Conservation (phyloP, 2,113 vertebrate genomes). For the Empidonax traillii region DNA sequence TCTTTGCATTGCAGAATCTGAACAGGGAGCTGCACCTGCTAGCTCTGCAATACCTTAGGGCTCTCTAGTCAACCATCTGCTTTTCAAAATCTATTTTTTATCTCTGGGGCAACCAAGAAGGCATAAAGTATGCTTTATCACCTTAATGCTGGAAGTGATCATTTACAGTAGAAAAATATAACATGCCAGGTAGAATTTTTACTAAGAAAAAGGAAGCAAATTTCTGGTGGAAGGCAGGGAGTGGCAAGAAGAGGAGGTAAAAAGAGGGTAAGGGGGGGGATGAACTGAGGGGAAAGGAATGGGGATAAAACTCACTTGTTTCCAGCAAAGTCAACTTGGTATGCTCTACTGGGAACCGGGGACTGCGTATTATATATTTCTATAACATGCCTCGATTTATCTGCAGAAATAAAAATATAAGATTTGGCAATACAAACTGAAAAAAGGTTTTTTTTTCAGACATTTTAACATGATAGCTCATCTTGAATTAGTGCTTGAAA, state of each 20-base stretch:
- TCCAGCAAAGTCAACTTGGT: not conserved
- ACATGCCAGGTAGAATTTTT: not conserved
- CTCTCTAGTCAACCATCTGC: slow-evolving; percentile 39
- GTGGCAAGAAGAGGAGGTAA: not conserved
- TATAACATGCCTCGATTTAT: not conserved
- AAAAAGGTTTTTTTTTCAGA: not conserved
- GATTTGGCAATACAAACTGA: not conserved
- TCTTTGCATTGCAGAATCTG: not conserved
- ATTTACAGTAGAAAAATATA: not conserved
- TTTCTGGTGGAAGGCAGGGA: not conserved
- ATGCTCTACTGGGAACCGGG: not conserved
- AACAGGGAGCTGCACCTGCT: slow-evolving; percentile 33
- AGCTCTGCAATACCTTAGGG: not conserved
- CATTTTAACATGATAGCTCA: not conserved
- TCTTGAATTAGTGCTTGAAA: slow-evolving; percentile 45
- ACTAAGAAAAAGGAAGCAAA: not conserved
- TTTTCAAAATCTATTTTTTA: slow-evolving; percentile 53
- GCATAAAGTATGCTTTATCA: slow-evolving; percentile 30
- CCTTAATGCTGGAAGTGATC: slow-evolving; percentile 14
- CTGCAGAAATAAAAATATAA: not conserved
- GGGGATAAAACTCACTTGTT: not conserved
- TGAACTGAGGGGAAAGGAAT: not conserved
- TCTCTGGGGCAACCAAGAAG: slow-evolving; percentile 1
- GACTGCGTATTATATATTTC: not conserved
- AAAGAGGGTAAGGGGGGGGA: not conserved